A percentile compares a stretch with the other conserved stretches of the same genome.
Conservation (phyloP, 2,797 vertebrate genomes). For the Sitta carolinensis region DNA sequence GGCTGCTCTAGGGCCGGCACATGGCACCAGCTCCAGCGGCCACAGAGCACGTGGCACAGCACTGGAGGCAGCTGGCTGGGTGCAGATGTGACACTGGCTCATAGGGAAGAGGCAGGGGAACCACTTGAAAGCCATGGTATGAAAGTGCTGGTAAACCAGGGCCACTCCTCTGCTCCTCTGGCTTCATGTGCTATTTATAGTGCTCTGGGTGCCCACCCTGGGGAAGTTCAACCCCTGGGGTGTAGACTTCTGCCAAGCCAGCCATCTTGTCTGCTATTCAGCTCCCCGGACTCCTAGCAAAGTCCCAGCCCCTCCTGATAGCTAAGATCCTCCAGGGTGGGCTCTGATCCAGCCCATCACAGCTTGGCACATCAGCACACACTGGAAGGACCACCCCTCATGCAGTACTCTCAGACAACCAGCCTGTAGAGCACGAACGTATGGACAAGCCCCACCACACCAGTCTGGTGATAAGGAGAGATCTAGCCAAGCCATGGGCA, state of each 20-base stretch:
- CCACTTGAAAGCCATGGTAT: constrained; percentile 80
- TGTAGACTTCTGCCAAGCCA: constrained; percentile 56
- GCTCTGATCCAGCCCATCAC: not conserved
- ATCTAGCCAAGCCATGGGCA: not conserved
- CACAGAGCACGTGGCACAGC: not conserved
- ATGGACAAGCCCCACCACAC: not conserved
- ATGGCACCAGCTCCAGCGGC: not conserved
- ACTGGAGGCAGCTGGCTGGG: not conserved
- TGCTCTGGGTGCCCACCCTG: constrained; percentile 69
- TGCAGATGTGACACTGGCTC: constrained; percentile 73
- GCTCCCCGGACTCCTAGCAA: not conserved
- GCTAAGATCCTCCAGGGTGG: not conserved
- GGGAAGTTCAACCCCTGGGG: constrained; percentile 63
- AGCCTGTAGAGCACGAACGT: fast-evolving
- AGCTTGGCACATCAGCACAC: fast-evolving
- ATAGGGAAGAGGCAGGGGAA: constrained; percentile 64
- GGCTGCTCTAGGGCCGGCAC: not conserved
- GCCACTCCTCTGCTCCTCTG: constrained; percentile 67
- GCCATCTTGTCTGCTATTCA: not conserved
- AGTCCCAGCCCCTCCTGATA: not conserved
- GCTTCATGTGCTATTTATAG: constrained; percentile 65
- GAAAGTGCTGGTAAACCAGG: constrained; percentile 59
- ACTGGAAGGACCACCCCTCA: not conserved
- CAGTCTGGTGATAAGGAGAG: not conserved
- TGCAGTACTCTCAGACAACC: not conserved